Conservation (phyloP, 2,113 vertebrate species). For the Suricata suricatta region DNA sequence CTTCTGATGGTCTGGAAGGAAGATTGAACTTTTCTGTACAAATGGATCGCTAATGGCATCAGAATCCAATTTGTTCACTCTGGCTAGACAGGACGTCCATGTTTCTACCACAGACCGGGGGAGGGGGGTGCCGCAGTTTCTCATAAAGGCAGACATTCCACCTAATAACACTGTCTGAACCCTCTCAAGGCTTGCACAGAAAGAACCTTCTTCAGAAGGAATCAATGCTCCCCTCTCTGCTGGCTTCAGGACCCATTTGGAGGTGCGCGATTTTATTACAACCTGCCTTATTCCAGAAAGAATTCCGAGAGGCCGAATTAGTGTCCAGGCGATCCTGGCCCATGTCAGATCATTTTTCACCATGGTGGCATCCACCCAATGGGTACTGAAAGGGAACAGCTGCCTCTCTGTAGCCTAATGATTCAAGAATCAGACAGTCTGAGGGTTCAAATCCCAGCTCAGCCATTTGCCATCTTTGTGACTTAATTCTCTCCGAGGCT, state of each 20-base stretch:
- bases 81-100: not conserved
- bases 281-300: conserved; percentile 9
- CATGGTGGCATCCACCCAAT: not conserved
- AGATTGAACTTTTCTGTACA: not conserved
- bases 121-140: not conserved
- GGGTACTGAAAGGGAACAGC: not conserved
- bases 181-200: not conserved
- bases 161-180: conserved; percentile 29
- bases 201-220: conserved; percentile 6
- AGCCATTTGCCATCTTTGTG: not conserved
- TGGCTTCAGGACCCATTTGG: not conserved
- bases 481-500: conserved; percentile 37
- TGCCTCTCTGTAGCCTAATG: not conserved
- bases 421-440: not conserved
- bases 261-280: not conserved
- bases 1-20: conserved; percentile 27
- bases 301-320: not conserved
- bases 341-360: not conserved
- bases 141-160: conserved; percentile 3
- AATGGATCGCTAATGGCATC: not conserved
- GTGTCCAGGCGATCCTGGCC: not conserved
- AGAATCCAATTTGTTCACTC: conserved; percentile 42
- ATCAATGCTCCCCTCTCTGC: not conserved
- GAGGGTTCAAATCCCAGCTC: not conserved
- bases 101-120: conserved; percentile 23